Percentiles rank a stretch among this genome's conserved stretches.
These are phyloP conservation scores for Spongia lamella DNA, from an alignment of 37 sponge, comb jelly and placozoan species.

Conservation along the genomic window DNA sequence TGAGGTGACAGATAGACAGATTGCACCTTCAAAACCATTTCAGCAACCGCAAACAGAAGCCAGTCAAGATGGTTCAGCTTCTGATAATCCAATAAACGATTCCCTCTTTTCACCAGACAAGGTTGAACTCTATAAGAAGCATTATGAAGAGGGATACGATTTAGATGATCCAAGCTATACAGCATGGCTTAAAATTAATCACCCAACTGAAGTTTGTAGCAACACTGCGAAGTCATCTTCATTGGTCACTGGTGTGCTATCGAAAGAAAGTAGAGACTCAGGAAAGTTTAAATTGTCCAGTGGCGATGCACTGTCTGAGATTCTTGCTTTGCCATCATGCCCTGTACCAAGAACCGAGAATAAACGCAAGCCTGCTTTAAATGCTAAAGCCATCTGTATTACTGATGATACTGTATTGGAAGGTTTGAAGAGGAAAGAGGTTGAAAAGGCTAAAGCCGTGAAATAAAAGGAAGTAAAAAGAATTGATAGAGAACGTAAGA, in stretches of 20 bases:
- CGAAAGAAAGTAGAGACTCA: conserved; percentile 5
- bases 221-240: conserved; percentile 15
- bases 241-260: too few species aligned
- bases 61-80: conserved; percentile 11
- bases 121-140: conserved; percentile 21
- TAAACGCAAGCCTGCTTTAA: conserved; percentile 8
- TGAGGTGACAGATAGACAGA: conserved; percentile 36
- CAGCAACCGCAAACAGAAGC: conserved; percentile 1
- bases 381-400: conserved; percentile 9
- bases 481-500: background rate
- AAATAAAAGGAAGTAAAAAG: too few species aligned
- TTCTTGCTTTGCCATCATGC: conserved; percentile 21
- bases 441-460: conserved; percentile 2
- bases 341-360: background rate
- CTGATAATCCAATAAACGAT: background rate
- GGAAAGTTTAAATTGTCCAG: conserved; percentile 11
- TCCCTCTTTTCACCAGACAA: conserved; percentile 14
- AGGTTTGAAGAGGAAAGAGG: background rate
- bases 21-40: conserved; percentile 27
- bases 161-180: conserved; percentile 19
- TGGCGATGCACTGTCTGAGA: conserved; percentile 24
- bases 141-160: conserved; percentile 40
- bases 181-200: conserved; percentile 36
- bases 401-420: background rate
- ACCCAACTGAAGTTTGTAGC: conserved; percentile 32